A percentile compares a stretch with the other conserved stretches of the same genome.
Evolutionary conservation across 2,113 vertebrate genomes (phyloP).

Genomic region (Calypte anna): DNA sequence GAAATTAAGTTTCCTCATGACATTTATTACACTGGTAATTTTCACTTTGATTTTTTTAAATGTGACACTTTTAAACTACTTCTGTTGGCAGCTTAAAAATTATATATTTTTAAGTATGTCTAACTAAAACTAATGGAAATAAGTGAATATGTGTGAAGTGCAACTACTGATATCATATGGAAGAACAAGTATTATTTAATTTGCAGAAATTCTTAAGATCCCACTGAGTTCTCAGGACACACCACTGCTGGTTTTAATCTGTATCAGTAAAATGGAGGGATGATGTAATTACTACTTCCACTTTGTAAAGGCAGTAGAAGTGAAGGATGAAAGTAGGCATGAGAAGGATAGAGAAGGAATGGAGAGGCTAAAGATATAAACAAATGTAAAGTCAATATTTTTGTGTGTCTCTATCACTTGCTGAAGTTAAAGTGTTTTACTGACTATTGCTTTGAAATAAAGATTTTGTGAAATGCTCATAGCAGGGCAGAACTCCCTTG

Average conservation of each 20-base stretch:
- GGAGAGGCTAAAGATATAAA: slow-evolving; percentile 15
- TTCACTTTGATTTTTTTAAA: neutral
- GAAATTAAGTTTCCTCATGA: neutral
- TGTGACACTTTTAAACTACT: neutral
- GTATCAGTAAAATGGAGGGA: slow-evolving; percentile 45
- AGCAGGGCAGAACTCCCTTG: slow-evolving; percentile 39
- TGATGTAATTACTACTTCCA: slow-evolving; percentile 61
- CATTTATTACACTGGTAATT: neutral
- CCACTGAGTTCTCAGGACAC: slow-evolving; percentile 65
- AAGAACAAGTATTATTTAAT: slow-evolving; percentile 68
- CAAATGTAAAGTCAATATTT: slow-evolving; percentile 53
- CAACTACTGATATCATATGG: slow-evolving; percentile 24
- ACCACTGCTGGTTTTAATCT: slow-evolving; percentile 66
- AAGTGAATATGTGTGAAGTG: slow-evolving; percentile 19
- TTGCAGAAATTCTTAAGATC: slow-evolving; percentile 68
- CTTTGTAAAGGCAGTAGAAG: slow-evolving; percentile 60
- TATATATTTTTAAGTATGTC: neutral
- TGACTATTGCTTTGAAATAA: slow-evolving; percentile 64
- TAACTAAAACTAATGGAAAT: slow-evolving; percentile 21
- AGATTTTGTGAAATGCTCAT: slow-evolving; percentile 37
- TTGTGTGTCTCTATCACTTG: slow-evolving; percentile 19
- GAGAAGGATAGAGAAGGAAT: slow-evolving; percentile 14
- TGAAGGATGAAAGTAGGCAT: slow-evolving; percentile 34
- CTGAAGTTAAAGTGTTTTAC: slow-evolving; percentile 42
- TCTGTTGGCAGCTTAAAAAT: neutral